Base-by-base conservation (phyloP, 2,888 invertebrate species). In the Pristionchus exspectatus region DNA sequence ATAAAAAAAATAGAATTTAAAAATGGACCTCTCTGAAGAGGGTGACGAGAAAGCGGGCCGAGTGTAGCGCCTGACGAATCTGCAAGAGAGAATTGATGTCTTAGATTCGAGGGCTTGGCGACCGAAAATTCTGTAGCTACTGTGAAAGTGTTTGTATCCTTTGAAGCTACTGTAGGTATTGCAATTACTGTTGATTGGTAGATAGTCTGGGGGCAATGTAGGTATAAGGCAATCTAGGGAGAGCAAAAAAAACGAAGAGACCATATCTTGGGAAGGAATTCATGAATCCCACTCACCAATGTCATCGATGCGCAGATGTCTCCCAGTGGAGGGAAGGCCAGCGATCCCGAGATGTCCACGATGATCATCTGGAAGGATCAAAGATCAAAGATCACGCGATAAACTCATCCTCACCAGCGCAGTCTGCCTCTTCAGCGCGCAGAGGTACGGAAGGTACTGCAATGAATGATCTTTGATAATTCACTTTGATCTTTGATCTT, bases 21-120 rank as follows among this genome's bases (percentile, higher is more conserved):
- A 33, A 72, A 72, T 4, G 30, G 3, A 81, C 81, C 81, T 81
- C 54, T 3, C 54, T 4, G 81, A 81, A 54, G 44, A 81, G 9
- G 5, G 54, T 54, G 27, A 21, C 81, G 50, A 81, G 54, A 16
- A 81, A 81, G n/a, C 50, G 81, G n/a, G 81, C 54, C 10, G 81
- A 81, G 50, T 81, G 81, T 21, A 81, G 50, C 9, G 81, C 24
- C n/a, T 81, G 81, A 18, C 81, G 81, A 50, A 81, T 81, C 81
- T 81, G n/a, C 14, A 30, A 59, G n/a, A n/a, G n/a, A 9, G n/a
- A 63, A 24, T 3, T 16, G 12, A 56, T 12, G 21, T 21, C 69
- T 1, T 16, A 30, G 69, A 30, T 69, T 14, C 9, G 10, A 30
- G 30, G 5, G n/a, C n/a, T n/a, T n/a, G n/a, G n/a, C 2, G 38